phyloP scores from a whole-genome alignment of 2,888 invertebrate species.

The Agriopis leucophaearia region DNA sequence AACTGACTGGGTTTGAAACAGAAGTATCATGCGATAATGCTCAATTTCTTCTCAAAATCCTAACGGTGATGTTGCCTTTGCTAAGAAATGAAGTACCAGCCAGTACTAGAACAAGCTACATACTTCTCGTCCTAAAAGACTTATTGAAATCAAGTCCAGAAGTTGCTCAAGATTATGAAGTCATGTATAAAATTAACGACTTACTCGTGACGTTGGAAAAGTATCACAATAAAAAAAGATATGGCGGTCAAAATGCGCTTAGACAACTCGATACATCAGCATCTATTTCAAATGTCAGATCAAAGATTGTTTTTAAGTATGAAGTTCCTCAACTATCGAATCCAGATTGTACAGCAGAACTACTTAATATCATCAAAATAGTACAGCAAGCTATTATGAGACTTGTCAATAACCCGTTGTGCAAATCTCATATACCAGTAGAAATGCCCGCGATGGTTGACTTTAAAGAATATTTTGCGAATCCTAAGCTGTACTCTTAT shows the following conservation, averaged over 20 bases:
- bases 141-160: conserved; percentile 30
- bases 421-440: not conserved
- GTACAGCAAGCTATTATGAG: conserved; percentile 50
- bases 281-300: conserved; percentile 18
- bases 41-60: conserved; percentile 24
- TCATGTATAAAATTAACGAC: conserved; percentile 40
- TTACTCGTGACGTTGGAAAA: conserved; percentile 41
- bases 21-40: conserved; percentile 32
- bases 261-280: not conserved
- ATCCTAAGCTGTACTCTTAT: conserved; percentile 3
- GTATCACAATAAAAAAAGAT: conserved; percentile 17
- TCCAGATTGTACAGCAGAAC: conserved; percentile 52
- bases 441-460: conserved; percentile 2
- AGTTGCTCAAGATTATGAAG: conserved; percentile 29
- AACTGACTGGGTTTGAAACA: conserved; percentile 7
- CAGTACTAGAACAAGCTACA: conserved; percentile 26
- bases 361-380: conserved; percentile 50
- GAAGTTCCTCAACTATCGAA: conserved; percentile 47
- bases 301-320: conserved; percentile 51
- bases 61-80: conserved; percentile 32
- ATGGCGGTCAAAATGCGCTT: conserved; percentile 7
- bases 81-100: conserved; percentile 31
- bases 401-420: conserved; percentile 36
- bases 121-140: conserved; percentile 32
- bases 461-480: not conserved